phyloP scores from a whole-genome alignment of 1,140 invertebrate species.

The Saccostrea cuccullata region DNA sequence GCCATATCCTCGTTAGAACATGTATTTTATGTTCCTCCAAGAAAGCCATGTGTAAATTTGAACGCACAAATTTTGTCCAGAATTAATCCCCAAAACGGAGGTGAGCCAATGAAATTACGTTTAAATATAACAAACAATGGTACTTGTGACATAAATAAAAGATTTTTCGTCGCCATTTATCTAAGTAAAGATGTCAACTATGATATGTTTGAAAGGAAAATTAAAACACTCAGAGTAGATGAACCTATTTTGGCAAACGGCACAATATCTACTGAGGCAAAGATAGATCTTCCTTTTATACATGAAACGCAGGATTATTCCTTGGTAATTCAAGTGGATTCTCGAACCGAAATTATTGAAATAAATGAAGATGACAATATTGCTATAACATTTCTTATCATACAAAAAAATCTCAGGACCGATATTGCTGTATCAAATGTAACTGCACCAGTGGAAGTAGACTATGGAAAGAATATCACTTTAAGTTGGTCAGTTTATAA shows the following conservation, averaged over 20 bases:
- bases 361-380: neutral
- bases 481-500: neutral
- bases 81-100: neutral
- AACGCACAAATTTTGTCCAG: neutral
- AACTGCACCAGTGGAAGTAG: neutral
- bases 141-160: neutral
- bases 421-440: neutral
- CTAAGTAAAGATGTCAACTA: neutral
- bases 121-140: neutral
- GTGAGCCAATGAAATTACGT: neutral
- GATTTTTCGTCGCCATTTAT: neutral
- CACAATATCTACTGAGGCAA: neutral
- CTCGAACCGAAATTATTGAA: neutral
- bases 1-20: neutral
- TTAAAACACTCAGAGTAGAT: neutral
- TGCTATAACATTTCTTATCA: neutral
- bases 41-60: neutral
- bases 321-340: neutral
- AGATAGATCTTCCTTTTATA: neutral
- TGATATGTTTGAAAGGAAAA: constrained; percentile 4
- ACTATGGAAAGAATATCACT: neutral
- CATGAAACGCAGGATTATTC: neutral
- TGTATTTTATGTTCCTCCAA: neutral
- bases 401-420: neutral
- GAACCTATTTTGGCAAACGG: neutral